These are phyloP conservation scores for Paramuricea clavata DNA, from an alignment of 92 coral and sea anemone genomes.

Conservation along the genomic window DNA sequence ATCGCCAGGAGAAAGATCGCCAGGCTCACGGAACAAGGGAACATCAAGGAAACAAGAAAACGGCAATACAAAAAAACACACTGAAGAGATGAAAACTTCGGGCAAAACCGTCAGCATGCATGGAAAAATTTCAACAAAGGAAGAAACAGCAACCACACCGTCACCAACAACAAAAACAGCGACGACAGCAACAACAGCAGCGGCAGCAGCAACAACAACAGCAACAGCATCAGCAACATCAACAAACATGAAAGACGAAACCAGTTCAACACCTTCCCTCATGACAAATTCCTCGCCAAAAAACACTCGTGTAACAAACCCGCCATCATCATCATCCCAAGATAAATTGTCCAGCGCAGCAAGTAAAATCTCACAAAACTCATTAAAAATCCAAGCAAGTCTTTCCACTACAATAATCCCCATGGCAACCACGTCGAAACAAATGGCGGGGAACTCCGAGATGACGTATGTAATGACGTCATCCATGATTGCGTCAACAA, in stretches of 20 bases:
- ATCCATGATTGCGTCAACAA: neutral
- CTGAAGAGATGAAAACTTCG: neutral
- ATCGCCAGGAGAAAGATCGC: neutral
- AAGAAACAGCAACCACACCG: neutral
- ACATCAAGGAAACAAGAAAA: too few relatives aligned
- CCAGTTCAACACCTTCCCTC: neutral
- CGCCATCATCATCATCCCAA: too few relatives aligned
- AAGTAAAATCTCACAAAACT: too few relatives aligned
- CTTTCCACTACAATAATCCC: too few relatives aligned
- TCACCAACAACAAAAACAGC: neutral
- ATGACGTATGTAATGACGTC: too few relatives aligned
- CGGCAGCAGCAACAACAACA: neutral
- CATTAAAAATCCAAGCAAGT: too few relatives aligned
- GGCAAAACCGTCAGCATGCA: neutral
- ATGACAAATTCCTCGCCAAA: neutral
- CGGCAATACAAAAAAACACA: too few relatives aligned
- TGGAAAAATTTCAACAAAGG: neutral
- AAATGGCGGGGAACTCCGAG: too few relatives aligned
- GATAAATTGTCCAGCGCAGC: too few relatives aligned
- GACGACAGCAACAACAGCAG: neutral
- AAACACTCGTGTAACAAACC: too few relatives aligned
- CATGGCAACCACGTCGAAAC: too few relatives aligned
- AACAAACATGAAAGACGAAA: neutral
- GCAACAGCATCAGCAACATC: neutral
- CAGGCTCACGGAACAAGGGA: too few relatives aligned